Conservation (phyloP, 1,140 invertebrate species). For the Aphelenchoides fujianensis region DNA sequence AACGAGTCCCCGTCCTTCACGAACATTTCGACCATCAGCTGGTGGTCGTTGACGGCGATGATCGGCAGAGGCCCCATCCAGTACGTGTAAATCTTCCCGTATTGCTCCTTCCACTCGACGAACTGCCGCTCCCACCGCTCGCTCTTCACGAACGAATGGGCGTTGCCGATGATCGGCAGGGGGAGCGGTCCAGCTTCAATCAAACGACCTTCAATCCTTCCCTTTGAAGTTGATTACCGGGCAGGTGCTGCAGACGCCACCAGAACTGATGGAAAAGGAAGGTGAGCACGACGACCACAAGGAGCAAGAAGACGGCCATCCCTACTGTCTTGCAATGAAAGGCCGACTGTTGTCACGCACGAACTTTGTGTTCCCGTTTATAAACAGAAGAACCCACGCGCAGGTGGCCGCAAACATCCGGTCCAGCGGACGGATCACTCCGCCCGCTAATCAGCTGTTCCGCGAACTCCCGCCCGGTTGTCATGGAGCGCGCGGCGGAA, state of each 20-base stretch:
- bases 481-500: neutral
- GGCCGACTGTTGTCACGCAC: neutral
- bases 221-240: neutral
- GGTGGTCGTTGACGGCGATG: constrained; percentile 33
- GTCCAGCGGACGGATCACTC: neutral
- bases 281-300: neutral
- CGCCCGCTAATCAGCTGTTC: neutral
- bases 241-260: neutral
- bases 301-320: neutral
- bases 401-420: neutral
- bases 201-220: neutral
- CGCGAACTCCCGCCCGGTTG: neutral
- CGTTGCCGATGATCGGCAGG: neutral
- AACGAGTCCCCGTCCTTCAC: constrained; percentile 39
- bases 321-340: neutral
- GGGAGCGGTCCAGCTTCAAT: neutral
- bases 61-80: constrained; percentile 32
- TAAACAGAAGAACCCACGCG: neutral
- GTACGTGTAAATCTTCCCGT: constrained; percentile 38
- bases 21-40: constrained; percentile 26
- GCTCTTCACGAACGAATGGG: neutral
- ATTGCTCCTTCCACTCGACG: constrained; percentile 20
- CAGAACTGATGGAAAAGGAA: constrained; percentile 7
- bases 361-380: no score
- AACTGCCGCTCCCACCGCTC: constrained; percentile 19